phyloP scores from a whole-genome alignment of 2,113 vertebrate genomes.

The Serinus canaria region DNA sequence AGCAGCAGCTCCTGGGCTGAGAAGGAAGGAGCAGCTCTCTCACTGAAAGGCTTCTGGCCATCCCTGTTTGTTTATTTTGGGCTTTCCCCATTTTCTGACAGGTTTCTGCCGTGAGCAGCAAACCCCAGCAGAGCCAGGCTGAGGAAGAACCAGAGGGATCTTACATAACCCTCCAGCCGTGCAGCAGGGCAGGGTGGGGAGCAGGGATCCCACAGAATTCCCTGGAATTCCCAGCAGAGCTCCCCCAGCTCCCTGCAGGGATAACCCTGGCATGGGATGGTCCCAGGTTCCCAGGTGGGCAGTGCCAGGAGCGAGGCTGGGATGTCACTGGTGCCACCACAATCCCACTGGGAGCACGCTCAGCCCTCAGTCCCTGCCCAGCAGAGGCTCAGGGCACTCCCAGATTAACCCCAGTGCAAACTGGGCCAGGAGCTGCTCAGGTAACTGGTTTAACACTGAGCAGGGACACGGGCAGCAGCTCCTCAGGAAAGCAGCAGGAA shows the following conservation, averaged over 20 bases:
- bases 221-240: neutral
- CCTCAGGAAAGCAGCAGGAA: neutral
- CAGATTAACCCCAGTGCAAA: neutral
- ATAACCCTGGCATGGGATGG: neutral
- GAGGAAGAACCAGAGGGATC: neutral
- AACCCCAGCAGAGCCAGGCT: neutral
- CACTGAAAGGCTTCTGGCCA: fast-evolving
- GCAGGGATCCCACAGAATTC: neutral
- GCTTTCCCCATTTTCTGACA: neutral
- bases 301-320: neutral
- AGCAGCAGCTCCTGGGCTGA: neutral
- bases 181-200: neutral
- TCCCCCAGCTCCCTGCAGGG: neutral
- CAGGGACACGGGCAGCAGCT: fast-evolving
- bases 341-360: neutral
- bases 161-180: conserved; percentile 52
- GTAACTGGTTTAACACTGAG: neutral
- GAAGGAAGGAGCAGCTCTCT: neutral
- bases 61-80: neutral
- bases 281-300: neutral
- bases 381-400: neutral
- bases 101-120: neutral
- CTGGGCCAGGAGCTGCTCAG: neutral
- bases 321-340: neutral
- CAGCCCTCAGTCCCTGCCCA: neutral